These are phyloP conservation scores for Brachylomia viminalis DNA, from an alignment of 2,888 invertebrate species.

Conservation along the genomic window DNA sequence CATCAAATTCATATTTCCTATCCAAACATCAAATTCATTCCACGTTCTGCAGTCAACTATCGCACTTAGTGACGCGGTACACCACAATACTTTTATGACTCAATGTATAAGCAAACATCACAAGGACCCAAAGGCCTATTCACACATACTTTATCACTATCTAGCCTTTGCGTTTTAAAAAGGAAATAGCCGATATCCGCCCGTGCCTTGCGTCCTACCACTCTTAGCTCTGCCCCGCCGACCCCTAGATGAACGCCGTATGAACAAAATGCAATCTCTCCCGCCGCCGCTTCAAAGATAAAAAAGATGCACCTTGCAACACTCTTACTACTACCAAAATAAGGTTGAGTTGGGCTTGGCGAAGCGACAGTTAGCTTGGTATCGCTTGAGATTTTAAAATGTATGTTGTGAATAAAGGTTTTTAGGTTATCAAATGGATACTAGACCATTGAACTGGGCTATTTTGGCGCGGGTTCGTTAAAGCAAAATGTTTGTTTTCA, in stretches of 20 bases:
- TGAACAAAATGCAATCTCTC: constrained; percentile 85
- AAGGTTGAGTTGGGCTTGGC: constrained; percentile 59
- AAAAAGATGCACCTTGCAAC: constrained; percentile 64
- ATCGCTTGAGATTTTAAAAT: constrained; percentile 72
- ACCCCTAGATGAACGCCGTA: constrained; percentile 81
- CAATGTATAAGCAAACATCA: background rate
- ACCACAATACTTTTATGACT: background rate
- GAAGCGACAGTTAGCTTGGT: constrained; percentile 13
- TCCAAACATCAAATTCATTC: background rate
- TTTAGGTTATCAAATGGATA: constrained; percentile 69
- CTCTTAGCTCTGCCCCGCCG: constrained; percentile 73
- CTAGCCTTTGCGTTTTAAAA: constrained; percentile 5
- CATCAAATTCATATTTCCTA: no score
- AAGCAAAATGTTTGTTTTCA: constrained; percentile 40
- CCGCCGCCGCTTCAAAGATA: constrained; percentile 75
- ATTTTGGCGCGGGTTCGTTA: constrained; percentile 32
- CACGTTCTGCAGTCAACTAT: no score
- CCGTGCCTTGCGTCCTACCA: constrained; percentile 54
- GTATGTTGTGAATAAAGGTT: constrained; percentile 69
- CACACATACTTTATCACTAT: constrained; percentile 6
- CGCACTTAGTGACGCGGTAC: background rate
- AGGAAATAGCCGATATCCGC: constrained; percentile 53
- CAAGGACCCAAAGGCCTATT: background rate
- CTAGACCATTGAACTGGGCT: constrained; percentile 38
- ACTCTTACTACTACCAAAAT: constrained; percentile 47